Base-by-base conservation (phyloP, 2,888 invertebrate species). In the Achlya flavicornis region DNA sequence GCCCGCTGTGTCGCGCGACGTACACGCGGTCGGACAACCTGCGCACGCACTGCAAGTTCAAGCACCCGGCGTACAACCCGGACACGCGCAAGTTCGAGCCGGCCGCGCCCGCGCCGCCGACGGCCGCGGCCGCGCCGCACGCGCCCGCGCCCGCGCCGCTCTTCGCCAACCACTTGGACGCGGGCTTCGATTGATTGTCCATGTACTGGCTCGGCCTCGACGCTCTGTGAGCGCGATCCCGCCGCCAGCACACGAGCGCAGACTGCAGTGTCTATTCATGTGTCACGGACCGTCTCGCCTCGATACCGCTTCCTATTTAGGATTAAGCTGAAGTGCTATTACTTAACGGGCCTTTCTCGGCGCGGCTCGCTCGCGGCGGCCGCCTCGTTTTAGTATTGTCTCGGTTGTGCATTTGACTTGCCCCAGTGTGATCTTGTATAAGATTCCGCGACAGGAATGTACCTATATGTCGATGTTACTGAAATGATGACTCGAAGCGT, bases 21-120 rank as follows among this genome's bases (percentile, higher is more conserved):
- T 97, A 97, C 95, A 97, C 97, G 88, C 96, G 97, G 94, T 97
- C 97, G 93, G 97, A 97, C 95, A 97, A 97, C 94, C 96, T 97
- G 93, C 97, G 97, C 91, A 97, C 97, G 91, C 97, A 97, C 95
- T 97, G 97, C 96, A 97, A 97, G 95, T 97, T 97, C 95, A 97
- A 97, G 94, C 97, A 97, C 94, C 97, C 97, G 92, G 96, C 96
- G 92, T 96, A 96, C 94, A 97, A 96, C 93, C 96, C 97, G 77
- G 97, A 97, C 94, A 97, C 97, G 92, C 96, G 97, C 95, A 97
- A 97, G 95, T 97, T 97, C 94, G 97, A 97, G 90, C 95, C n/a
- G n/a, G n/a, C n/a, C n/a, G n/a, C n/a, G n/a, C n/a, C n/a, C n/a
- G n/a, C 96, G 91, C 94, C 95, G 75, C 94, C 95, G 91, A 94